Conservation (phyloP, 2,888 invertebrate species). For the Eugnorisma glareosa region DNA sequence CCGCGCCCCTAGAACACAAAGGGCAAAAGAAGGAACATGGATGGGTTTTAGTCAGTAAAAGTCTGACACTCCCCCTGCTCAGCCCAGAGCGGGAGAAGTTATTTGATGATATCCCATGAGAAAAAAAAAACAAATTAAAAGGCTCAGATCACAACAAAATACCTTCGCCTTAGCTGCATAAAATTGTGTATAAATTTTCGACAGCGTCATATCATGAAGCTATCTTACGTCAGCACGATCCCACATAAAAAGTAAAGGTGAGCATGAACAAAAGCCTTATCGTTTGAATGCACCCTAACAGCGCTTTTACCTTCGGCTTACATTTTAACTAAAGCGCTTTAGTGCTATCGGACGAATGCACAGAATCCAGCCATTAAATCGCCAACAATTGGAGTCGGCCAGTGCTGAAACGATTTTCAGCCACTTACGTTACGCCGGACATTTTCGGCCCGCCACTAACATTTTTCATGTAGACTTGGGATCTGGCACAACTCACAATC, state of each 20-base stretch:
- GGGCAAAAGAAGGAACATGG: too few relatives aligned
- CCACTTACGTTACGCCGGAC: constrained; percentile 73
- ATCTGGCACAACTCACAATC: constrained; percentile 65
- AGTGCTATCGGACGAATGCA: constrained; percentile 67
- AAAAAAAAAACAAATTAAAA: too few relatives aligned
- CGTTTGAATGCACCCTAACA: constrained; percentile 69
- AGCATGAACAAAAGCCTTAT: constrained; percentile 67
- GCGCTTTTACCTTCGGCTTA: constrained; percentile 69
- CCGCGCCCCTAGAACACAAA: too few relatives aligned
- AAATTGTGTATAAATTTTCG: constrained; percentile 62
- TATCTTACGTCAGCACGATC: constrained; percentile 61
- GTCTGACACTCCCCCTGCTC: too few relatives aligned
- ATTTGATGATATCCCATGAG: too few relatives aligned
- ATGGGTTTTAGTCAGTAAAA: too few relatives aligned
- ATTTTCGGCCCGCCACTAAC: constrained; percentile 71
- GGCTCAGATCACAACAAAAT: constrained; percentile 33
- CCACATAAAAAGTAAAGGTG: constrained; percentile 61
- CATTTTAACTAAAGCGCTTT: constrained; percentile 70
- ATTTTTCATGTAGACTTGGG: constrained; percentile 75
- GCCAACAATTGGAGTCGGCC: constrained; percentile 72
- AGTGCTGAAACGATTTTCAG: constrained; percentile 77
- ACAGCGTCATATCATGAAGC: constrained; percentile 61
- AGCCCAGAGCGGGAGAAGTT: too few relatives aligned
- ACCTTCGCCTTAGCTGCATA: constrained; percentile 37
- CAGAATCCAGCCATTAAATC: constrained; percentile 75